phyloP scores from a whole-genome alignment of 2,888 invertebrate species.

The Drosophila mercatorum region DNA sequence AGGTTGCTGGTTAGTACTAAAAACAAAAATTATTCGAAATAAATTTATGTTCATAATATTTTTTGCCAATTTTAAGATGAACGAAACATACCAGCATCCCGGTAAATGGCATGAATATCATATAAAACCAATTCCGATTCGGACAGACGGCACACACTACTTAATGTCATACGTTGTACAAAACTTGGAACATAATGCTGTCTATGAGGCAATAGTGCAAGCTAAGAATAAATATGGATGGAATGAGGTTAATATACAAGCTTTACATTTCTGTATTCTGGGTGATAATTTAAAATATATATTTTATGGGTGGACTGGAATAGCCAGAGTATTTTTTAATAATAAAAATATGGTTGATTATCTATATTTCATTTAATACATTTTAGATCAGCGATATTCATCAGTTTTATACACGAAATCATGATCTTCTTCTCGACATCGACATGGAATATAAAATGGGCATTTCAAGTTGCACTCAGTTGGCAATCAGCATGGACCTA shows the following conservation, averaged over 20 bases:
- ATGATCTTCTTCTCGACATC: conserved; percentile 84
- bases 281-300: background rate
- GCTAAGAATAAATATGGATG: conserved; percentile 91
- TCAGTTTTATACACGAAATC: conserved; percentile 89
- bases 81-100: conserved; percentile 89
- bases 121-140: conserved; percentile 83
- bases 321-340: background rate
- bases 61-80: conserved; percentile 86
- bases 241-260: conserved; percentile 86
- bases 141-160: conserved; percentile 85
- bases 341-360: background rate
- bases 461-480: conserved; percentile 66
- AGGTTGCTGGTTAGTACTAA: conserved; percentile 86
- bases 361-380: background rate
- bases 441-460: conserved; percentile 85
- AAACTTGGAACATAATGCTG: conserved; percentile 88
- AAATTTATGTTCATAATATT: background rate
- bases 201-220: conserved; percentile 90
- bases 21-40: background rate
- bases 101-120: conserved; percentile 89
- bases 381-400: conserved; percentile 89
- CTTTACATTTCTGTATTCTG: background rate
- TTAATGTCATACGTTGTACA: conserved; percentile 88
- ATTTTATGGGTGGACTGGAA: background rate
- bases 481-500: conserved; percentile 27